phyloP scores from a whole-genome alignment of 2,113 vertebrate species.

The Salvator merianae region DNA sequence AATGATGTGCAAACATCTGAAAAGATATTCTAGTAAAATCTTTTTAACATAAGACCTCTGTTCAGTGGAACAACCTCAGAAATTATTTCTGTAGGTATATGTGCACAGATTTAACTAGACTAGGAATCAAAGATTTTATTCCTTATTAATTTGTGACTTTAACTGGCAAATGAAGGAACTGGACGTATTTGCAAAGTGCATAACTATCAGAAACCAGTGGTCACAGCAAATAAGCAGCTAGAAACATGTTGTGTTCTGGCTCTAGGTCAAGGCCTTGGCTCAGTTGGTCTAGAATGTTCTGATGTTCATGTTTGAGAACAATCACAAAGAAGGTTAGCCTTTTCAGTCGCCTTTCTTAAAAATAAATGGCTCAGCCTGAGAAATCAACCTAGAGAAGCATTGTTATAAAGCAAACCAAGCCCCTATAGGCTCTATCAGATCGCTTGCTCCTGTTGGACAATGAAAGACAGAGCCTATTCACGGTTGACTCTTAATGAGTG shows the following conservation, averaged over 20 bases:
- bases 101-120: background rate
- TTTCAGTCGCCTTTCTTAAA: background rate
- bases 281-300: background rate
- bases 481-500: too few species aligned
- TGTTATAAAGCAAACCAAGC: background rate
- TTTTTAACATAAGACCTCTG: background rate
- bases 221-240: background rate
- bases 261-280: background rate
- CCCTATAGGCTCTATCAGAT: background rate
- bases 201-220: background rate
- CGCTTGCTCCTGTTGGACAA: background rate
- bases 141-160: background rate
- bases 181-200: background rate
- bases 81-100: background rate
- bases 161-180: background rate
- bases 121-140: background rate
- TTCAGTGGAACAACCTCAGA: background rate
- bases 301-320: background rate
- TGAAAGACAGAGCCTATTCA: too few species aligned
- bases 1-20: background rate
- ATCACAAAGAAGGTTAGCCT: background rate
- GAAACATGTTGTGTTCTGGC: background rate
- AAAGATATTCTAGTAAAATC: background rate
- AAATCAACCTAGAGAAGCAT: background rate
- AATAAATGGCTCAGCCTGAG: background rate